A percentile compares a stretch with the other conserved stretches of the same genome.
Evolutionary conservation across 2,797 vertebrate species (phyloP).

Genomic region (Bradypodion pumilum): DNA sequence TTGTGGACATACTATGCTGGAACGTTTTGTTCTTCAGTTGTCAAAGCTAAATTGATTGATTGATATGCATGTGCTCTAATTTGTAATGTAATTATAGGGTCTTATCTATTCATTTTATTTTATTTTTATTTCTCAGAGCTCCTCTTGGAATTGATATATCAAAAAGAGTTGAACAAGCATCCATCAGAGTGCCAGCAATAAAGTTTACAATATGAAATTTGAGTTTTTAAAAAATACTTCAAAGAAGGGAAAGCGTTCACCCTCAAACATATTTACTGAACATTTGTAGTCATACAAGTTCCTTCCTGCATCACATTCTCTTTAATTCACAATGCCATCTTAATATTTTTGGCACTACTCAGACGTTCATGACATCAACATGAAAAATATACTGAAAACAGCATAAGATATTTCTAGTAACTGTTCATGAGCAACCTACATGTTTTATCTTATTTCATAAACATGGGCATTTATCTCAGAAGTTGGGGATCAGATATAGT

Average conservation of each 20-base stretch:
- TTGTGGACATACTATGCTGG: too few relatives aligned
- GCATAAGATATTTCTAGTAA: neutral
- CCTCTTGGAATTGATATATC: conserved; percentile 88
- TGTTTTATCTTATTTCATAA: neutral
- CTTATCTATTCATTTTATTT: accelerated
- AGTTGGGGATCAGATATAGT: too few relatives aligned
- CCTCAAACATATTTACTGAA: conserved; percentile 2
- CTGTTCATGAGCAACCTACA: neutral
- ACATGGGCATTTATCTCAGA: neutral
- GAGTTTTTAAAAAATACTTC: conserved; percentile 31
- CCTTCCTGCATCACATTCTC: neutral
- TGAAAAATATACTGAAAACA: neutral
- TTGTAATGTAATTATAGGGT: neutral
- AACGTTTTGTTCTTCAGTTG: too few relatives aligned
- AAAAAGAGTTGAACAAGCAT: conserved; percentile 83
- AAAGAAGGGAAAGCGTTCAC: neutral
- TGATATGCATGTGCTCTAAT: too few relatives aligned
- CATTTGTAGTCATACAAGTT: conserved; percentile 2
- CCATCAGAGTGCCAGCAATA: conserved; percentile 82
- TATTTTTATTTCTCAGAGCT: conserved; percentile 78
- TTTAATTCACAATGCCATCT: neutral
- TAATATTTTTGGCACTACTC: neutral
- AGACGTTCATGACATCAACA: conserved; percentile 11
- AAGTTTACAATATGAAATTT: conserved; percentile 68
- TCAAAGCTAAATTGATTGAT: too few relatives aligned